These are phyloP conservation scores for Progne subis DNA, from an alignment of 2,113 vertebrate genomes.

Conservation along the genomic window DNA sequence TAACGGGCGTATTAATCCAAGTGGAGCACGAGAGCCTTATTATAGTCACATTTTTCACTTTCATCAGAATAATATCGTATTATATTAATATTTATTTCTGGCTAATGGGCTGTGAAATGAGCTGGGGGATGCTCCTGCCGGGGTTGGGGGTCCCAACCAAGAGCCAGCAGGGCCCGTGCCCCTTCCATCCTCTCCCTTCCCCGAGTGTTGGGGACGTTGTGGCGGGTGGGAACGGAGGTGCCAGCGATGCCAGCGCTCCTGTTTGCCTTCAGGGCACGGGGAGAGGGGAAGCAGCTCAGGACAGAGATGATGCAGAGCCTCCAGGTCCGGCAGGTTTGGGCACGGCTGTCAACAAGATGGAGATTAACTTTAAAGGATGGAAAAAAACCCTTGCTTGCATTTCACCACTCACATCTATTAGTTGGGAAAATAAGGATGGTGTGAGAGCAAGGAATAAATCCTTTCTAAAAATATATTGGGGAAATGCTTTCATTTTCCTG, in stretches of 20 bases:
- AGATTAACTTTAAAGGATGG: neutral
- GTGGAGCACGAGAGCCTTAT: constrained; percentile 19
- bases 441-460: constrained; percentile 14
- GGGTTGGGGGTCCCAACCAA: neutral
- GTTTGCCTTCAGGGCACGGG: neutral
- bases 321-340: neutral
- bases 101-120: constrained; percentile 45
- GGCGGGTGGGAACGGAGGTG: neutral
- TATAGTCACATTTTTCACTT: constrained; percentile 65
- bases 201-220: accelerated
- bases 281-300: neutral
- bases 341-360: neutral
- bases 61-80: constrained; percentile 51
- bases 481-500: neutral
- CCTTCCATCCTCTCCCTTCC: neutral
- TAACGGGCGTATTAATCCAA: constrained; percentile 44
- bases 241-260: neutral
- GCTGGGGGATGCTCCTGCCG: neutral
- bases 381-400: neutral
- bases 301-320: accelerated
- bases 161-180: neutral
- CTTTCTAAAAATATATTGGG: constrained; percentile 4
- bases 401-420: neutral
- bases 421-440: neutral
- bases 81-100: constrained; percentile 70